Base-by-base conservation (phyloP, 1,140 invertebrate species). In the Eumeta japonica region DNA sequence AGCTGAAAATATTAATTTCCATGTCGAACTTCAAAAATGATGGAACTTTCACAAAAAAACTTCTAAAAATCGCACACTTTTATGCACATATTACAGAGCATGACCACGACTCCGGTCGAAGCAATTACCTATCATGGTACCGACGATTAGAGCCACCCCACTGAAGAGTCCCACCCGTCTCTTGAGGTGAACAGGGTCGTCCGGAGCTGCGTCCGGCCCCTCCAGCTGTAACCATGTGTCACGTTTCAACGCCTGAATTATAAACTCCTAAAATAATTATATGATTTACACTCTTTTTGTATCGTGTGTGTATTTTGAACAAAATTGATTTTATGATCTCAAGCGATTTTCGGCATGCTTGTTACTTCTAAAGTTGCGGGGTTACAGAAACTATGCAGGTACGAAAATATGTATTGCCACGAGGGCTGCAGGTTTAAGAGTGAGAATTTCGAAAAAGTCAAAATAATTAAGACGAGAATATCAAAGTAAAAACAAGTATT, bases 111-210 rank as follows among this genome's bases (percentile, higher is more conserved):
- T 7, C 5, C 5, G 5, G 5, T 24, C n/a, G 20, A 5, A 24
- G 5, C 20, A 65, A 74, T 79, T 71, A 89, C 88, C 90, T 55
- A 94, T 93, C 90, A 94, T 94, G 45, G 91, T 94, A 58, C 91
- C 91, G 55, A 94, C 90, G 76, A 94, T 94, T 91, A 94, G 83
- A 90, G 90, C 90, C 85, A 93, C 90, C 88, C 91, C 90, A 90
- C 90, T 93, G 89, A 93, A 82, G 87, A 94, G 90, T 88, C 90
- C 92, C 85, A 97, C 88, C 89, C 89, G 88, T 92, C 89, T 91
- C 89, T 92, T 87, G 90, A 92, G 89, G 89, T 92, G 87, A 92
- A 92, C 81, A 92, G 87, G 72, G 89, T 92, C 86, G 87, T 91
- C 84, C 89, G 83, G 78, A 89, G 85, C 83, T 92, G 90, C 77